Conservation (phyloP, 1,140 invertebrate genomes). For the Pachypsylla venusta region DNA sequence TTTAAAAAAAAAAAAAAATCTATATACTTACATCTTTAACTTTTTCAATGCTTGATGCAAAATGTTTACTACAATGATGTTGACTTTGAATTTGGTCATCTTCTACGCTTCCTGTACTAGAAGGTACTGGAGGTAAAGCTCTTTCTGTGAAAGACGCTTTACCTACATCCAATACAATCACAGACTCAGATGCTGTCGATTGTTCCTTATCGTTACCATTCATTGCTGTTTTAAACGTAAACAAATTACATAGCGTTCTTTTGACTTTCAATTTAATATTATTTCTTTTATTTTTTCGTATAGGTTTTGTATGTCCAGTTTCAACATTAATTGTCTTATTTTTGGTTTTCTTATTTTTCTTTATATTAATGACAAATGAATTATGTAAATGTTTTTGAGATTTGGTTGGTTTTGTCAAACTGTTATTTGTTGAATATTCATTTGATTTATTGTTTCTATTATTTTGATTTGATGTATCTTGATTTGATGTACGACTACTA, state of each 20-base stretch:
- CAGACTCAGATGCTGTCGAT: constrained; percentile 19
- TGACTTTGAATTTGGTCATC: constrained; percentile 27
- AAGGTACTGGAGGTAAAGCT: constrained; percentile 63
- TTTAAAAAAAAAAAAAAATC: constrained; percentile 10
- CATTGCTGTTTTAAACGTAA: not conserved
- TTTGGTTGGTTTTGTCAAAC: no score
- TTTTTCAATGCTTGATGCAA: constrained; percentile 81
- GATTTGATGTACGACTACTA: no score
- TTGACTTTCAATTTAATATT: not conserved
- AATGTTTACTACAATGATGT: constrained; percentile 44
- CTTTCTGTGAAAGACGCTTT: constrained; percentile 42
- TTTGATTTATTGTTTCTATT: no score
- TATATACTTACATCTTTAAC: constrained; percentile 71
- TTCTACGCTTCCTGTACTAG: constrained; percentile 24
- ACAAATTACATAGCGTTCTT: not conserved
- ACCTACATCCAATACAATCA: constrained; percentile 21
- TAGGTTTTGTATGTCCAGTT: not conserved
- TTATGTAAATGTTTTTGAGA: not conserved
- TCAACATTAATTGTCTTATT: not conserved
- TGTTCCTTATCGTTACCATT: not conserved
- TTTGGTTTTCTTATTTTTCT: not conserved
- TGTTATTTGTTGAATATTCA: no score
- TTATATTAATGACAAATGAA: constrained; percentile 1
- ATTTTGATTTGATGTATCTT: no score
- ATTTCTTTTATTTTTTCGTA: not conserved